Base-by-base conservation (phyloP, 2,888 invertebrate genomes). In the Ischnus inquisitorius region DNA sequence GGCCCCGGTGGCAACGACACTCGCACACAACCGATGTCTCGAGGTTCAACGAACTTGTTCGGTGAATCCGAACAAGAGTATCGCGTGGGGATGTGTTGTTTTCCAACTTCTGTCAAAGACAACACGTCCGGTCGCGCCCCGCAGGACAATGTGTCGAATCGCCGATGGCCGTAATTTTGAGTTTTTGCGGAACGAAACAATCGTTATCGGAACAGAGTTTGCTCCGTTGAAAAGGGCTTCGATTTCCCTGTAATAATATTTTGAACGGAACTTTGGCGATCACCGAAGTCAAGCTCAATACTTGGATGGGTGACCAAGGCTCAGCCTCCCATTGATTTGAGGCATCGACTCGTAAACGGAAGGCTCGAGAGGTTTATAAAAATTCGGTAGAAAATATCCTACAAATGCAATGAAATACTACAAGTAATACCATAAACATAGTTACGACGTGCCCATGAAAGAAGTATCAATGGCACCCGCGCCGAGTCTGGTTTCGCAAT, bases 41-140 rank as follows among this genome's bases (percentile, higher is more conserved):
- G 54, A 57, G 71, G 85, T 83, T 86, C 82, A 85, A 86, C 74
- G 86, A 85, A 86, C 86, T 86, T 85, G 81, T 86, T 83, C 79
- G 82, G 82, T 67, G 72, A 64, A 81, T 65, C 57, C 82, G 64
- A 51, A 28, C 75, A 64, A 64, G 68, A 69, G 75, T 34, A 62
- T 25, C 25, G n/a, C 41, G 57, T 43, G 65, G 48, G 51, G 41
- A 3, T 41, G 41, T 72, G 54, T 41, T 43, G n/a, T 60, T 57
- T 65, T 34, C 76, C 43, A 54, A 54, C 19, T 19, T 51, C 19
- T 51, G 16, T 51, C 8, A 10, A 51, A 51, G 8, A 19, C 16
- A 19, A 51, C 51, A 79, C 72, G 64, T 62, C 67, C 77, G 76
- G 71, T 82, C 82, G 71, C 82, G 75, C 64, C 54, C 39, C 46